phyloP scores from a whole-genome alignment of 1,140 invertebrate genomes.

The Brachionus rubens region DNA sequence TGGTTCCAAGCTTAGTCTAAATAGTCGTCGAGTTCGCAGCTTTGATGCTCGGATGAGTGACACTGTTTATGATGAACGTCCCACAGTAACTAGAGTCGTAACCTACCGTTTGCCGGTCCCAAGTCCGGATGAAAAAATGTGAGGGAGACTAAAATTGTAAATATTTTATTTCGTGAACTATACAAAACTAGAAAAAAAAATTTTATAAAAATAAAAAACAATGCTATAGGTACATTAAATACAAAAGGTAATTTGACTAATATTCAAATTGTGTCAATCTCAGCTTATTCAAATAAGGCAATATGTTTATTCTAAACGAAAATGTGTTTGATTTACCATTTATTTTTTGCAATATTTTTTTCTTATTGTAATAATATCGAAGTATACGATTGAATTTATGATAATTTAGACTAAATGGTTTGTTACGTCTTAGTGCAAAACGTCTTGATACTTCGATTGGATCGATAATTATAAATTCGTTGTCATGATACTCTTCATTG shows the following conservation, averaged over 20 bases:
- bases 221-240: not conserved
- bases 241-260: not conserved
- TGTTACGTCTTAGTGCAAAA: slow-evolving; percentile 96
- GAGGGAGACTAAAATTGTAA: too few species aligned
- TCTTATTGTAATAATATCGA: slow-evolving; percentile 90
- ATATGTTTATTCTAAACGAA: slow-evolving; percentile 93
- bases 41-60: too few species aligned
- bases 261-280: not conserved
- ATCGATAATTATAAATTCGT: slow-evolving; percentile 98
- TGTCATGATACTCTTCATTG: slow-evolving; percentile 68
- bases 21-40: too few species aligned
- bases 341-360: slow-evolving; percentile 93
- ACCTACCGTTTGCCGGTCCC: too few species aligned
- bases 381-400: slow-evolving; percentile 91
- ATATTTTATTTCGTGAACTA: too few species aligned
- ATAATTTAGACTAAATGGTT: slow-evolving; percentile 94
- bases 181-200: not conserved
- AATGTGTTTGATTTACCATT: slow-evolving; percentile 93
- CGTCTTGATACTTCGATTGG: slow-evolving; percentile 92
- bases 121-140: too few species aligned
- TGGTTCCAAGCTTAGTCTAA: too few species aligned
- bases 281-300: slow-evolving; percentile 66
- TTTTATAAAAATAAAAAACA: not conserved
- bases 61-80: too few species aligned
- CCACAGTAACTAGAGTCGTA: too few species aligned